These are phyloP conservation scores for Molossus alvarezi DNA, from an alignment of 2,797 vertebrate genomes.

Conservation along the genomic window DNA sequence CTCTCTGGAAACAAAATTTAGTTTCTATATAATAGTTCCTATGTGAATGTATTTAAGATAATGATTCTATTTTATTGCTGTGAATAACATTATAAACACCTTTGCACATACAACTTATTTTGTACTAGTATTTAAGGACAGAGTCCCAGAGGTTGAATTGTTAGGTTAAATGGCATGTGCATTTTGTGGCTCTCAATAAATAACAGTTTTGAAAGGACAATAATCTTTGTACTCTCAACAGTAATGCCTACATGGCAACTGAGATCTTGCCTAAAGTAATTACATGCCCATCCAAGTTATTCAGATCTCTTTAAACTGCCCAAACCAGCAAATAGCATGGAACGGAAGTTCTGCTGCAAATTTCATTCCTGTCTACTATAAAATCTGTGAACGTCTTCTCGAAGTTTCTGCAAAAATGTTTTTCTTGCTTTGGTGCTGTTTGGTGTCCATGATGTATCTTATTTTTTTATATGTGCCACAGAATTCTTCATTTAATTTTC, in stretches of 20 bases:
- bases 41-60: not conserved
- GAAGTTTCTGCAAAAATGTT: not conserved
- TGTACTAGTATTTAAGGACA: not conserved
- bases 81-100: not conserved
- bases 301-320: not conserved
- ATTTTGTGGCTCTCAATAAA: constrained; percentile 16
- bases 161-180: not conserved
- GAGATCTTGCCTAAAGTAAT: not conserved
- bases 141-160: not conserved
- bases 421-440: not conserved
- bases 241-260: not conserved
- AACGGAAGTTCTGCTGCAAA: not conserved
- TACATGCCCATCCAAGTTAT: not conserved
- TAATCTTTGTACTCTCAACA: not conserved
- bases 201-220: not conserved
- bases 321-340: not conserved
- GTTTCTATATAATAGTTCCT: not conserved
- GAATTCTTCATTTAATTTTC: constrained; percentile 40
- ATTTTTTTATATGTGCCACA: not conserved
- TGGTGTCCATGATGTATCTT: not conserved
- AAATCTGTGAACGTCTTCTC: not conserved
- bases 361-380: not conserved
- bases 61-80: not conserved
- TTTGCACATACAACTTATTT: not conserved
- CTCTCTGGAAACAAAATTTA: constrained; percentile 6